These are phyloP conservation scores for Poeciliopsis turrubarensis DNA, from an alignment of 2,113 vertebrate species.

Conservation along the genomic window DNA sequence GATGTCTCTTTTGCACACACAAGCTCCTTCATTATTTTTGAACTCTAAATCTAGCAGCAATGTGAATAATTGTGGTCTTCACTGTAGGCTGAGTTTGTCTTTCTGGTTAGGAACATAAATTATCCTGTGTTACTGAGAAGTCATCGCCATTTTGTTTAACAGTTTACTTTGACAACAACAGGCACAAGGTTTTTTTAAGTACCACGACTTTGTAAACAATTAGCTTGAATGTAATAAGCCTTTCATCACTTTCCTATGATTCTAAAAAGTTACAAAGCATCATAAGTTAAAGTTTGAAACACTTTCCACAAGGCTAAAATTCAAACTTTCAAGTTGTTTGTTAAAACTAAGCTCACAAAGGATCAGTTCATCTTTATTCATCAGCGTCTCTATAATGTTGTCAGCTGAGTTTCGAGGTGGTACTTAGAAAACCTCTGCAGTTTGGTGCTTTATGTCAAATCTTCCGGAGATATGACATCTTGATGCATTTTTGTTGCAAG, in stretches of 20 bases:
- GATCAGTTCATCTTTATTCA: neutral
- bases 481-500: neutral
- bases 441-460: neutral
- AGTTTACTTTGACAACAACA: neutral
- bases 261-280: constrained; percentile 11
- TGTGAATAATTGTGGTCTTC: neutral
- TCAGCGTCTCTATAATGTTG: constrained; percentile 3
- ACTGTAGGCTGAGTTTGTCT: neutral
- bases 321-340: constrained; percentile 13
- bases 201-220: neutral
- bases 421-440: neutral
- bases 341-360: neutral
- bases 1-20: too few species aligned
- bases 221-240: constrained; percentile 5
- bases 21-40: too few species aligned
- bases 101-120: neutral
- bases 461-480: neutral
- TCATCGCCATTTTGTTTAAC: neutral
- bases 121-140: neutral
- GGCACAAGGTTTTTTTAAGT: neutral
- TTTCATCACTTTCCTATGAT: constrained; percentile 21
- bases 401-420: neutral
- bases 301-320: constrained; percentile 20
- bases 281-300: constrained; percentile 11
- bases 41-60: neutral